These are phyloP conservation scores for Coelogynopora nodosa DNA, from an alignment of 2,888 invertebrate genomes.

Conservation along the genomic window DNA sequence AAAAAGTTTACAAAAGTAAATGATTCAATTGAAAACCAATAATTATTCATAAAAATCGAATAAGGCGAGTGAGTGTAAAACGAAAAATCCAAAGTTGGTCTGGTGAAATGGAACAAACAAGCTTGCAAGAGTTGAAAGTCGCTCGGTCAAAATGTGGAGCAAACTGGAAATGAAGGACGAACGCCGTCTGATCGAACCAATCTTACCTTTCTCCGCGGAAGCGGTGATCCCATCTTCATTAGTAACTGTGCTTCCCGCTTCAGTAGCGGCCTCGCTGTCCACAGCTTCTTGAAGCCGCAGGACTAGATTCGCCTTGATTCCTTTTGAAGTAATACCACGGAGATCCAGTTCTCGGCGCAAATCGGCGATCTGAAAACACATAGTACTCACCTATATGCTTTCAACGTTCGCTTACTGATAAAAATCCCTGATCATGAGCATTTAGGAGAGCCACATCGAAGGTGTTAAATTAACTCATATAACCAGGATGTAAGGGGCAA, in stretches of 20 bases:
- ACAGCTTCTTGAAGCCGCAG: conserved; percentile 77
- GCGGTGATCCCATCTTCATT: conserved; percentile 25
- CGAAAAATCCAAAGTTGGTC: no score
- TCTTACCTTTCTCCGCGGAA: conserved; percentile 5
- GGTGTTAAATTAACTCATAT: no score
- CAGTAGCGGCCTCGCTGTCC: conserved; percentile 64
- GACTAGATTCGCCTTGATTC: conserved; percentile 78
- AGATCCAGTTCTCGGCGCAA: conserved; percentile 70
- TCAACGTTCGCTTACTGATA: neutral
- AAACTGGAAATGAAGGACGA: neutral
- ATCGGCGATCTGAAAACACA: conserved; percentile 27
- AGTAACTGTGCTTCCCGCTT: conserved; percentile 5
- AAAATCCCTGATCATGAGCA: neutral
- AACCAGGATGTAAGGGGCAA: neutral
- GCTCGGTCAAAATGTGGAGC: no score
- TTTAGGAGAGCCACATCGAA: neutral
- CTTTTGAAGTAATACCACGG: conserved; percentile 76
- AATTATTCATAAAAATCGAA: no score
- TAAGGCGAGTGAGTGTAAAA: no score
- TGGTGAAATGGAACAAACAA: no score
- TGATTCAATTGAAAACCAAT: no score
- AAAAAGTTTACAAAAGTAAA: no score
- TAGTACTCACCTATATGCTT: conserved; percentile 24
- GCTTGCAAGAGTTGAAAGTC: no score
- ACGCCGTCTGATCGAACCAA: neutral